Evolutionary conservation across 1,140 invertebrate genomes (phyloP).

Genomic region (Elymnias hypermnestra): DNA sequence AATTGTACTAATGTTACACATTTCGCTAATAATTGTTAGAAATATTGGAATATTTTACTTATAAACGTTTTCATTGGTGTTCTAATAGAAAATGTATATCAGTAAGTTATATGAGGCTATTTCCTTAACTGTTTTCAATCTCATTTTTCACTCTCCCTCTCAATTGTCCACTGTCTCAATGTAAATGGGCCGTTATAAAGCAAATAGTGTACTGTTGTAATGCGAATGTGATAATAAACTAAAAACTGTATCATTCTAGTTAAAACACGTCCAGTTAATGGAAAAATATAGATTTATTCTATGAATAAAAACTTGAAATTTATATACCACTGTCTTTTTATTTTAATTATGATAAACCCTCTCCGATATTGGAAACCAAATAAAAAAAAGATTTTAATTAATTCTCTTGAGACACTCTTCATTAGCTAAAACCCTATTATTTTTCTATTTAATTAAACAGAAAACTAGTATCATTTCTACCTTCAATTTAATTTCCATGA

Average conservation of each 20-base stretch:
- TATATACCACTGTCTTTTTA: slow-evolving; percentile 9
- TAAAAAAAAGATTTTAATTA: no score
- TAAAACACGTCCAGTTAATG: slow-evolving; percentile 23
- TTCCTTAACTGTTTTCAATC: not conserved
- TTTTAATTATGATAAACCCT: no score
- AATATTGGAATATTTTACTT: not conserved
- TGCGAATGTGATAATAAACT: slow-evolving; percentile 24
- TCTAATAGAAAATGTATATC: no score
- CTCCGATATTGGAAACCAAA: no score
- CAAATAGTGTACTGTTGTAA: slow-evolving; percentile 10
- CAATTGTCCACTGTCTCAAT: slow-evolving; percentile 3
- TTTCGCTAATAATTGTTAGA: not conserved
- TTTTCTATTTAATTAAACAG: no score
- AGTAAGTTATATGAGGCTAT: slow-evolving; percentile 6
- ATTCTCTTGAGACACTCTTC: no score
- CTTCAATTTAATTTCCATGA: no score
- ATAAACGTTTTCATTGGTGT: not conserved
- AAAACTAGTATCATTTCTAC: no score
- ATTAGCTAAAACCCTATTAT: no score
- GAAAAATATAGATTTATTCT: slow-evolving; percentile 55
- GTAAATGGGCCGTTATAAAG: slow-evolving; percentile 16
- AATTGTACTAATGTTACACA: not conserved
- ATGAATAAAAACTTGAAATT: slow-evolving; percentile 52
- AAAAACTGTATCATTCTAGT: slow-evolving; percentile 14
- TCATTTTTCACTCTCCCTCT: not conserved